Conservation (phyloP, 2,113 vertebrate species). For the Rissa tridactyla region DNA sequence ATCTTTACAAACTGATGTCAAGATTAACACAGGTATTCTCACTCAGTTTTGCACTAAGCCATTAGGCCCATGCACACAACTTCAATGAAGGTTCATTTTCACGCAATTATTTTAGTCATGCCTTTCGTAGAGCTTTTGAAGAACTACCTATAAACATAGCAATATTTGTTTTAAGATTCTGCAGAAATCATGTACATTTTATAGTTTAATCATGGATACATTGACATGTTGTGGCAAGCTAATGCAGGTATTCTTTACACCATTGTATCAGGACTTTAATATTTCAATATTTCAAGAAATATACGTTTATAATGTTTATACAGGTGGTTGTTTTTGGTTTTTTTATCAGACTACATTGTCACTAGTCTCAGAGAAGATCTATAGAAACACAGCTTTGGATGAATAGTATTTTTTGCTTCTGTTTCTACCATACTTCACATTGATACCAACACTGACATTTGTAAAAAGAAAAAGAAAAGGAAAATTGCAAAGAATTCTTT, state of each 20-base stretch:
- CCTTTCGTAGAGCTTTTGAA: neutral
- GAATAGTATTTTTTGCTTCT: neutral
- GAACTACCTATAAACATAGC: neutral
- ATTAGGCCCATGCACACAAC: neutral
- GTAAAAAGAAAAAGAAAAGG: neutral
- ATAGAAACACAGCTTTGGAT: neutral
- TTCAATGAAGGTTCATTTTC: neutral
- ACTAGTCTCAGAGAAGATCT: neutral
- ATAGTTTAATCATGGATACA: neutral
- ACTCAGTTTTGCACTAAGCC: neutral
- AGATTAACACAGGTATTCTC: neutral
- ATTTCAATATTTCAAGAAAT: neutral
- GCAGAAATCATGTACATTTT: neutral
- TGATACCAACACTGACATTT: neutral
- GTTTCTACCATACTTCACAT: neutral
- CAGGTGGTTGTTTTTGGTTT: neutral
- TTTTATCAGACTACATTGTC: neutral
- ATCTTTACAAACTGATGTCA: neutral
- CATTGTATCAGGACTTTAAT: neutral
- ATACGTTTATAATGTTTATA: neutral
- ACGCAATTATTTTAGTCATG: neutral
- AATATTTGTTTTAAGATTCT: neutral
- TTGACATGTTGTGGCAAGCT: constrained; percentile 27
- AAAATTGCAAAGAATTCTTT: neutral
- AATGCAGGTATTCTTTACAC: neutral